Base-by-base conservation (phyloP, 2,113 vertebrate species). In the Nipponia nippon region DNA sequence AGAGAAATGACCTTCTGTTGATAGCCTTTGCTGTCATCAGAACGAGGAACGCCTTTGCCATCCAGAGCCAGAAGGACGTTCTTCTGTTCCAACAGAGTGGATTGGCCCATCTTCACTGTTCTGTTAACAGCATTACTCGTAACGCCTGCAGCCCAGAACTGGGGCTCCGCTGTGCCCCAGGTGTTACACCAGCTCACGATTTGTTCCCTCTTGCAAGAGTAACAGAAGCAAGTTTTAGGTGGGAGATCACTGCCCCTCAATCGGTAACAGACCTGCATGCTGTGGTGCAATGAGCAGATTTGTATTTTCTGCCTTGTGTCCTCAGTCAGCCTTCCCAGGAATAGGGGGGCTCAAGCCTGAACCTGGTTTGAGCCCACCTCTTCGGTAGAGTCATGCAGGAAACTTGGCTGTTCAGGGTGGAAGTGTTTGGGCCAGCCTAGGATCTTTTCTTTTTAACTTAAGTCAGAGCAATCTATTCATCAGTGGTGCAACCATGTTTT, bases 41-140 rank as follows among this genome's bases (percentile, higher is more conserved):
- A 38, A 18, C 4, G 9, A 69, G 36, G 40, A 89, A 38, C 1
- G 1, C 55, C 53, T 56, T 56, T 40, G 38, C 38, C 17, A 18
- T 13, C 22, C 18, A 65, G 62, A 81, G 29, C 56, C 56, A 50
- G 44, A 49, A 55, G 1, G 61, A 46, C 2, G 1, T 34, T 59
- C 10, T 75, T 56, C 40, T 27, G 40, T 29, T n/a, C 50, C 38
- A 34, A 7, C 38, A 44, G 50, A 12, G 26, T 1, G 3, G 42
- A 34, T 6, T 23, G 46, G 52, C 47, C 20, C 3, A 0, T 26
- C 46, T 40, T 36, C 11, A 2, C n/a, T 26, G 26, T 42, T 20
- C 11, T 0, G 2, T 25, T n/a, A 47, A 22, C 40, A 67, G n/a
- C 14, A 0, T 18, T 32, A 44, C 32, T 30, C 2, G 2, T 25